Conservation (phyloP, 2,888 invertebrate species). For the Hemithea aestivaria region DNA sequence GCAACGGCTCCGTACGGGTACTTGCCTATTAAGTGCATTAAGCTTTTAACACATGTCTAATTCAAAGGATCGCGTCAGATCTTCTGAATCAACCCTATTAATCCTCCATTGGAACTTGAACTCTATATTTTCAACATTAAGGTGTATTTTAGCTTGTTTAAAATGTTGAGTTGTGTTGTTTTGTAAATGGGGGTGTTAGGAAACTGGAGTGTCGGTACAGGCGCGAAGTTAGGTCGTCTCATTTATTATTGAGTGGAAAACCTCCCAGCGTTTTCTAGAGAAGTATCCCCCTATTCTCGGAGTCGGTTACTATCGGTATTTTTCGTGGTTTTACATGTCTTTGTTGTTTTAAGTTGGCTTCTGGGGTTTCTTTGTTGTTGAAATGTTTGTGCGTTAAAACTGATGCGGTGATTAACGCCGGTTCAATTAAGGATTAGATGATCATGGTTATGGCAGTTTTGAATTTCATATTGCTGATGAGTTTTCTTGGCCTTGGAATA, state of each 20-base stretch:
- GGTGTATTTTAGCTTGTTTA: constrained; percentile 30
- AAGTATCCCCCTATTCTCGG: constrained; percentile 25
- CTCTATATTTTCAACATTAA: constrained; percentile 23
- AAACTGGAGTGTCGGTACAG: constrained; percentile 62
- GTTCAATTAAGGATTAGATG: constrained; percentile 7
- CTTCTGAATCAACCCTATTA: constrained; percentile 26
- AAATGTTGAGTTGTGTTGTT: constrained; percentile 41
- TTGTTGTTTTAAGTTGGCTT: constrained; percentile 19
- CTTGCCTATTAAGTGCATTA: constrained; percentile 67
- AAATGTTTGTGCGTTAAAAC: constrained; percentile 14
- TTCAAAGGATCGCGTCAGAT: constrained; percentile 50
- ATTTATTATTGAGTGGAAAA: constrained; percentile 75
- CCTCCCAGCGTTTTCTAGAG: constrained; percentile 43
- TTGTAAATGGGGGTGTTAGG: constrained; percentile 51
- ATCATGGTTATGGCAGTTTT: constrained; percentile 7
- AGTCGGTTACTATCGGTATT: constrained; percentile 24
- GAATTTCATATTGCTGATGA: constrained; percentile 4
- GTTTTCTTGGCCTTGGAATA: not conserved
- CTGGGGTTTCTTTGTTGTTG: constrained; percentile 27
- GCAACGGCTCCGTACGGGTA: constrained; percentile 40
- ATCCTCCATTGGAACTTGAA: constrained; percentile 18
- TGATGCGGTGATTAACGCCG: constrained; percentile 7
- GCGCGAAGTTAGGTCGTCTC: constrained; percentile 72
- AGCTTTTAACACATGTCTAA: constrained; percentile 75
- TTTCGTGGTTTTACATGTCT: constrained; percentile 26